phyloP scores from a whole-genome alignment of 2,888 invertebrate species.

The Hesperia comma region DNA sequence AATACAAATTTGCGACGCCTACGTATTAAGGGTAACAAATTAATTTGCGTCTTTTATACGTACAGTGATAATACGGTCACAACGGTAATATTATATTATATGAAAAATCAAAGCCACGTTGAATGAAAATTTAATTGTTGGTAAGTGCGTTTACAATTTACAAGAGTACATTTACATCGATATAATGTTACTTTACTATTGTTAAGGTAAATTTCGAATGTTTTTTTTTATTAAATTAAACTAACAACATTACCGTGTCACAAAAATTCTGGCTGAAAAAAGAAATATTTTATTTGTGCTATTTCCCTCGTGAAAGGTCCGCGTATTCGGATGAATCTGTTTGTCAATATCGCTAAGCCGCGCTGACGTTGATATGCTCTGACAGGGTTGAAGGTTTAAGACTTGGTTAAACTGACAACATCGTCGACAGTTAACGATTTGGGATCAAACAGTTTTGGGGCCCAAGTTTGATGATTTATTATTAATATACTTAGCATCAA shows the following conservation, averaged over 20 bases:
- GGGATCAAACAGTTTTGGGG: too few relatives aligned
- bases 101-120: neutral
- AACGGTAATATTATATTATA: constrained; percentile 37
- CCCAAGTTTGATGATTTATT: too few relatives aligned
- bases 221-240: neutral
- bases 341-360: neutral
- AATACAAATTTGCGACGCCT: constrained; percentile 27
- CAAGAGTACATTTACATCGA: neutral
- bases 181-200: neutral
- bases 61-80: constrained; percentile 49
- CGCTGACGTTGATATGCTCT: neutral
- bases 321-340: neutral
- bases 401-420: neutral
- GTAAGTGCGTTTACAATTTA: neutral
- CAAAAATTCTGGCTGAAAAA: neutral
- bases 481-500: too few relatives aligned
- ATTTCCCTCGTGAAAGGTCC: neutral
- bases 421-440: neutral
- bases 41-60: constrained; percentile 4
- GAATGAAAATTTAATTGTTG: neutral
- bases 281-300: neutral
- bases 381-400: neutral
- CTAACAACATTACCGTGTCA: constrained; percentile 3
- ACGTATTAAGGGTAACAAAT: neutral
- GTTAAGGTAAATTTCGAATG: neutral